Evolutionary conservation across 2,113 vertebrate genomes (phyloP), one percentile per base, ranked within the genome.

Genomic region (Nyctereutes procyonoides): DNA sequence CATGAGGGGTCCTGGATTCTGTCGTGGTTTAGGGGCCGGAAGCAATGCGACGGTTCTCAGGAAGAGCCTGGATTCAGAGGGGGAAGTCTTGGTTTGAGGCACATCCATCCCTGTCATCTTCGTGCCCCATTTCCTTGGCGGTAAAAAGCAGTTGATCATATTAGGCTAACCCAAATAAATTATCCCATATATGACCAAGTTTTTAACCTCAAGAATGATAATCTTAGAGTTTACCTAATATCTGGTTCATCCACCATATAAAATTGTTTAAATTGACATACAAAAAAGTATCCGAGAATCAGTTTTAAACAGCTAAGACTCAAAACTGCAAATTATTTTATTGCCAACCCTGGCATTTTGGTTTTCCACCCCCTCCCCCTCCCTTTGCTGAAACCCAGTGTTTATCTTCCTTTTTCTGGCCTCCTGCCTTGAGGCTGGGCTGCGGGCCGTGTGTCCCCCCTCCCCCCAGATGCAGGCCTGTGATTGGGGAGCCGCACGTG

Each of bases 401-500:
- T 91, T 74, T 90, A 90, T 81, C 73, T 92, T 95, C 87, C 53
- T 8, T 67, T 76, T 65, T 86, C 76, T 35, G n/a, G 65, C 0
- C 43, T 71, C 81, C 28, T 2, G 12, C 28, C 26, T 5, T 6
- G 0, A 17, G 0, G 2, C 60, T 17, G 20, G 43, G 74, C 43
- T 77, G 43, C 3, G 4, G 15, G 15, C 14, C 74, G 43, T 0
- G 26, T 0, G 26, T 10, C 43, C 43, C 16, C 32, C 53, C 0
- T 43, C 17, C 67, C 1, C 11, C 2, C 48, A 74, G 51, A 82
- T 0, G 48, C 55, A 5, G 28, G 32, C 38, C 69, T 26, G 0
- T 0, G 28, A 22, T 35, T 35, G 4, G 28, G 12, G 6, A 28
- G 1, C 10, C 10, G 16, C 22, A 11, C 1, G 2, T 2, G 2